Evolutionary conservation across 2,888 invertebrate species (phyloP), one percentile per base, ranked within the genome.

Genomic region (Archips xylosteana): DNA sequence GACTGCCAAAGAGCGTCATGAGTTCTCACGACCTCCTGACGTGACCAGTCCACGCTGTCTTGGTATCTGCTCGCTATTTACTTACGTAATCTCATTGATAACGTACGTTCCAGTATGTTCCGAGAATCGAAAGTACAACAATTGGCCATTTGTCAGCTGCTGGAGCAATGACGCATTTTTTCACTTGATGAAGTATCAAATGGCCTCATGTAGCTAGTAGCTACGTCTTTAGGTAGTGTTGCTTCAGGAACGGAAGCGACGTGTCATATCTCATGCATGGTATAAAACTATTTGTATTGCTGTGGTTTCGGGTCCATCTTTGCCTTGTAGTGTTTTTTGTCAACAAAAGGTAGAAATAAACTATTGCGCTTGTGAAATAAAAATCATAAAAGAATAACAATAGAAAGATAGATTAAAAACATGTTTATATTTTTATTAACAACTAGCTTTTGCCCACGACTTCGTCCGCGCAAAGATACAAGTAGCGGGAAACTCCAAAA

Each of bases 1-100:
- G 12, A 51, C 57, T 6, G 34, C 15, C 13, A 62, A 45, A 34
- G 13, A 15, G 12, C 9, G 42, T 42, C 12, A 45, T 2, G 34
- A 47, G 63, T 63, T 70, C 63, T 63, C 70, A 66, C 60, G 60
- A 71, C 65, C 65, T 57, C 3, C 32, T 67, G 54, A 54, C 67
- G 36, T 45, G 70, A 70, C 42, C 57, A 51, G 51, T 13, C 12
- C 10, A 45, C 54, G 57, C 61, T 67, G 54, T 67, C 62, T 54
- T 54, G 36, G 2, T 54, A 45, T 39, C 23, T 34, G 47, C n/a
- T 59, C 47, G 32, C 54, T 1, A 36, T 23, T 47, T n/a, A 32
- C n/a, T 63, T 63, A 32, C 68, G 63, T 63, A 63, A 63, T 47
- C 23, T 63, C 39, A 4, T 68, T 73, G 49, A 68, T 68, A 68